These are phyloP conservation scores for Mesodorylaimus sp. DNA, from an alignment of 2,888 invertebrate genomes.

Conservation along the genomic window DNA sequence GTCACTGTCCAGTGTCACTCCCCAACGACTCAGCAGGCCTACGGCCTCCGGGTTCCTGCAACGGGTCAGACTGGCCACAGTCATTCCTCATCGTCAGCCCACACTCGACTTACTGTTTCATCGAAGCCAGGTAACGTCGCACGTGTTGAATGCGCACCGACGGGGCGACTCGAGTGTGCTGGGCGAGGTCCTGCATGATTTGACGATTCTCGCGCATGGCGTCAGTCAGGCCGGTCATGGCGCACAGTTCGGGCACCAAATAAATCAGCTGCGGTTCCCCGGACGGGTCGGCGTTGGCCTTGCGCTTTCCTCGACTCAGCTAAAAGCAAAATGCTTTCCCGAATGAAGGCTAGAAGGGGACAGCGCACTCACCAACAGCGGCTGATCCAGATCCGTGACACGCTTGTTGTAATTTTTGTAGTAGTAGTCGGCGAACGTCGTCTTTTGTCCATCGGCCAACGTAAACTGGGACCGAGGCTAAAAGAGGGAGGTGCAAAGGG, in stretches of 20 bases:
- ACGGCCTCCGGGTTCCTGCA: constrained; percentile 28
- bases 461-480: constrained; percentile 49
- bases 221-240: constrained; percentile 69
- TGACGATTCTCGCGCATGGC: constrained; percentile 57
- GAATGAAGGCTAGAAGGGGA: background rate
- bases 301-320: background rate
- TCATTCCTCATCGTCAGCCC: background rate
- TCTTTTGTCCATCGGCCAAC: constrained; percentile 20
- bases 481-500: background rate
- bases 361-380: constrained; percentile 23
- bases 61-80: background rate
- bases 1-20: constrained; percentile 40
- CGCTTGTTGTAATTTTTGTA: constrained; percentile 51
- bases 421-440: constrained; percentile 50
- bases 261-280: constrained; percentile 25
- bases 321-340: background rate
- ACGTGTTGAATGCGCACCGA: constrained; percentile 49
- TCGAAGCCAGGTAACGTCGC: constrained; percentile 40
- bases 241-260: constrained; percentile 71
- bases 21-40: constrained; percentile 59
- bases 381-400: constrained; percentile 46
- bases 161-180: constrained; percentile 59
- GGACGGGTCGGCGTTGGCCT: constrained; percentile 3
- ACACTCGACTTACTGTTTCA: background rate
- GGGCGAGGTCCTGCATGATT: constrained; percentile 50